These are phyloP conservation scores for Sweltsa coloradensis DNA, from an alignment of 1,140 invertebrate species.

Conservation along the genomic window DNA sequence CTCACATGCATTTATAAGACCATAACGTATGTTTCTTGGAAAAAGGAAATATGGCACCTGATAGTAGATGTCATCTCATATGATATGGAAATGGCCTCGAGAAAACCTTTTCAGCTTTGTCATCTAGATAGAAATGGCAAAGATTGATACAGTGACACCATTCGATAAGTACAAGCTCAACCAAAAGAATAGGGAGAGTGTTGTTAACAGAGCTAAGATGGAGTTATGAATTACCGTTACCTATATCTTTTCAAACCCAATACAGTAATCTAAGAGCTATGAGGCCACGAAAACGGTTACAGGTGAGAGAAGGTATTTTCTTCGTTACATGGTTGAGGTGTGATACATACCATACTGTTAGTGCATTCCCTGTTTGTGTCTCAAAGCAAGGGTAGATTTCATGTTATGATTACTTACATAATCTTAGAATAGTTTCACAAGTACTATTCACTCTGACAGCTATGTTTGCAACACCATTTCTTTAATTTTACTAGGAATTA, in stretches of 20 bases:
- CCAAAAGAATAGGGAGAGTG: constrained; percentile 6
- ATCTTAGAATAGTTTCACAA: background rate
- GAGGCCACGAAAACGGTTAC: constrained; percentile 5
- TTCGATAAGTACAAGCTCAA: constrained; percentile 4
- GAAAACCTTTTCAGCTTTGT: constrained; percentile 13
- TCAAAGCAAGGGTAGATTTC: background rate
- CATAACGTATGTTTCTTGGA: constrained; percentile 12
- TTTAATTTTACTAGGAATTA: too few species aligned
- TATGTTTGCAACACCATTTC: too few species aligned
- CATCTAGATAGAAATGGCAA: too few species aligned
- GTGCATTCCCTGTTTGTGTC: background rate
- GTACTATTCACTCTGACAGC: too few species aligned
- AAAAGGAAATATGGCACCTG: constrained; percentile 11
- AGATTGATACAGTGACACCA: constrained; percentile 1
- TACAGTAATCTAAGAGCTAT: constrained; percentile 10
- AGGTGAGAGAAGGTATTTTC: constrained; percentile 12
- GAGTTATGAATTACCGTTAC: constrained; percentile 10
- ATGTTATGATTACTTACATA: background rate
- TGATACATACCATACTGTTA: too few species aligned
- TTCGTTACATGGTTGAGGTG: constrained; percentile 10
- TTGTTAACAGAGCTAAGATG: constrained; percentile 10
- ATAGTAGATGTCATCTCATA: constrained; percentile 6
- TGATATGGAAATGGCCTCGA: constrained; percentile 5
- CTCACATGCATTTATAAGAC: constrained; percentile 8
- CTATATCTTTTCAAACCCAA: constrained; percentile 9